phyloP scores from a whole-genome alignment of 2,888 invertebrate species.

The Mimachlamys varia region DNA sequence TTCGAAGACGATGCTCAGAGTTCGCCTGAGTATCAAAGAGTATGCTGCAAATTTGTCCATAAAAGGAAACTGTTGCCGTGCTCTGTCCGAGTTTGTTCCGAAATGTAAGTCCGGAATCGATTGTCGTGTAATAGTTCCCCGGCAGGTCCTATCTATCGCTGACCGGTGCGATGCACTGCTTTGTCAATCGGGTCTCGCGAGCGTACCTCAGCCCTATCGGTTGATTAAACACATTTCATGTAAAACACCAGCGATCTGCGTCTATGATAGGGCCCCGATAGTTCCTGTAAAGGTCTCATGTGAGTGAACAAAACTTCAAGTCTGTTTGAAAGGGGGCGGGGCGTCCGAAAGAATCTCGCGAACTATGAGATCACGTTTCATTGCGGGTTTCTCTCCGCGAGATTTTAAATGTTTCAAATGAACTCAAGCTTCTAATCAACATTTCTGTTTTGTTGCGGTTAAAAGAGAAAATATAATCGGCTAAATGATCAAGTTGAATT shows the following conservation, averaged over 20 bases:
- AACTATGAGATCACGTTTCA: not conserved
- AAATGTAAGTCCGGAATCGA: not conserved
- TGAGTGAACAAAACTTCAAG: not conserved
- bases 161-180: not conserved
- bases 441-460: constrained; percentile 31
- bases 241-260: not conserved
- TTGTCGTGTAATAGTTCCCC: no score
- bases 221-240: constrained; percentile 7
- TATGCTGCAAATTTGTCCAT: not conserved
- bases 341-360: constrained; percentile 1
- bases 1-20: not conserved
- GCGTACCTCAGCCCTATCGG: not conserved
- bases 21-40: not conserved
- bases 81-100: no score
- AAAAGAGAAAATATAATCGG: constrained; percentile 11
- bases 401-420: constrained; percentile 25
- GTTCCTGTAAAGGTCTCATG: not conserved
- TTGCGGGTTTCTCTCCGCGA: constrained; percentile 1
- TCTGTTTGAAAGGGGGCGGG: not conserved
- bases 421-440: constrained; percentile 11
- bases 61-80: no score
- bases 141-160: not conserved
- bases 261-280: not conserved
- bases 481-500: not conserved
- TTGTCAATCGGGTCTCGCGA: not conserved